Evolutionary conservation across 2,113 vertebrate species (phyloP).

Genomic region (Cheilinus undulatus): DNA sequence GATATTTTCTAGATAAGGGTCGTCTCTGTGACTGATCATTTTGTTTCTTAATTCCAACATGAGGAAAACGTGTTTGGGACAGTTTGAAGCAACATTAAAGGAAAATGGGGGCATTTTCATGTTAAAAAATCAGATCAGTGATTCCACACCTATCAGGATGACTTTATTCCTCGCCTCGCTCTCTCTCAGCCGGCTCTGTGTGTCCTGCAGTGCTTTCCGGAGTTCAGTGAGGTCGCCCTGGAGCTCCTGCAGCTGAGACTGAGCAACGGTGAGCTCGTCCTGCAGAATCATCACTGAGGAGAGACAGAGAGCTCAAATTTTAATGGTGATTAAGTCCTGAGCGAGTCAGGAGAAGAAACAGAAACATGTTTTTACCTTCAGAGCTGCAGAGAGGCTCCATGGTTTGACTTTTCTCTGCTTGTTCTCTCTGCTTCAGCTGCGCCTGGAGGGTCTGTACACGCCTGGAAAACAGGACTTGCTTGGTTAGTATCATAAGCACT

Average conservation of each 20-base stretch:
- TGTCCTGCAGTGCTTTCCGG: slow-evolving; percentile 79
- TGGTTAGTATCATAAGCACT: too few relatives aligned
- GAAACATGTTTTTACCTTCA: slow-evolving; percentile 81
- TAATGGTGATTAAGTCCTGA: background rate
- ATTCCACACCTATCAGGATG: slow-evolving; percentile 83
- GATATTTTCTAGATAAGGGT: too few relatives aligned
- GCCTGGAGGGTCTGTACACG: slow-evolving; percentile 87
- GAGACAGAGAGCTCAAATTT: background rate
- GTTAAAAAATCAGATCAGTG: background rate
- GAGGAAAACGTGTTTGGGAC: too few relatives aligned
- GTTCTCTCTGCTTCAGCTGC: slow-evolving; percentile 84
- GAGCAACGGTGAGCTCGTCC: slow-evolving; percentile 82
- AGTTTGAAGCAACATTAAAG: too few relatives aligned
- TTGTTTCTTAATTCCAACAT: too few relatives aligned
- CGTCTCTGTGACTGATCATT: too few relatives aligned
- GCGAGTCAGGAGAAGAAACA: background rate
- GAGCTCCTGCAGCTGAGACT: slow-evolving; percentile 83
- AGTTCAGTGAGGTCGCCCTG: slow-evolving; percentile 87
- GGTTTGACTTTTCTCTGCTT: slow-evolving; percentile 71
- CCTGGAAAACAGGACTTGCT: slow-evolving; percentile 70
- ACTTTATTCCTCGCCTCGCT: slow-evolving; percentile 79
- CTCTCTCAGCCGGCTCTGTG: slow-evolving; percentile 82
- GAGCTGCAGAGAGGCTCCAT: slow-evolving; percentile 72
- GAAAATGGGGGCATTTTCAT: too few relatives aligned
- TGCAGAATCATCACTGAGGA: slow-evolving; percentile 80